Evolutionary conservation across 2,797 vertebrate genomes (phyloP).

Genomic region (Fistularia tabacaria): DNA sequence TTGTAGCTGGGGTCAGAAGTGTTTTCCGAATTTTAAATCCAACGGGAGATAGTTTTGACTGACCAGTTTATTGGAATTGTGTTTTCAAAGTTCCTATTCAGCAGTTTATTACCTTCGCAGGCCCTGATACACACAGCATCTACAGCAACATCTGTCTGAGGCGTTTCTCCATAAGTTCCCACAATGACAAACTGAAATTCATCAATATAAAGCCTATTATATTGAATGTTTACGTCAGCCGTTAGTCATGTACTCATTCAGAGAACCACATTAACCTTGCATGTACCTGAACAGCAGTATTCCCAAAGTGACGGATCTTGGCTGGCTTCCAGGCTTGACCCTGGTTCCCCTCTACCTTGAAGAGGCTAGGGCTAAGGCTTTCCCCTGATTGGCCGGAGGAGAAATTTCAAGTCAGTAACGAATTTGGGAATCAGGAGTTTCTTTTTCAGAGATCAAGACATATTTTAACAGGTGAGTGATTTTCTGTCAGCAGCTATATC

Average conservation of each 20-base stretch:
- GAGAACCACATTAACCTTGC: background rate
- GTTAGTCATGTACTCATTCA: background rate
- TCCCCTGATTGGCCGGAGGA: slow-evolving; percentile 26
- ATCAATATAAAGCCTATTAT: background rate
- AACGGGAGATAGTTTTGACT: no score
- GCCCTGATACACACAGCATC: slow-evolving; percentile 73
- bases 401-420: background rate
- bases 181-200: slow-evolving; percentile 76
- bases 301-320: slow-evolving; percentile 56
- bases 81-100: background rate
- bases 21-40: no score
- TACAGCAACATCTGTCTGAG: slow-evolving; percentile 76
- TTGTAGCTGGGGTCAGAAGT: background rate
- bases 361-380: slow-evolving; percentile 43
- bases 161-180: slow-evolving; percentile 71
- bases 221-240: no score
- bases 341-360: slow-evolving; percentile 67
- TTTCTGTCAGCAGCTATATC: no score
- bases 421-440: no score
- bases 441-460: no score
- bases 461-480: no score
- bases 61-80: no score
- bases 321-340: slow-evolving; percentile 69
- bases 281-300: slow-evolving; percentile 64
- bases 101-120: slow-evolving; percentile 70